phyloP scores from a whole-genome alignment of 2,113 vertebrate genomes.

The Promerops cafer region DNA sequence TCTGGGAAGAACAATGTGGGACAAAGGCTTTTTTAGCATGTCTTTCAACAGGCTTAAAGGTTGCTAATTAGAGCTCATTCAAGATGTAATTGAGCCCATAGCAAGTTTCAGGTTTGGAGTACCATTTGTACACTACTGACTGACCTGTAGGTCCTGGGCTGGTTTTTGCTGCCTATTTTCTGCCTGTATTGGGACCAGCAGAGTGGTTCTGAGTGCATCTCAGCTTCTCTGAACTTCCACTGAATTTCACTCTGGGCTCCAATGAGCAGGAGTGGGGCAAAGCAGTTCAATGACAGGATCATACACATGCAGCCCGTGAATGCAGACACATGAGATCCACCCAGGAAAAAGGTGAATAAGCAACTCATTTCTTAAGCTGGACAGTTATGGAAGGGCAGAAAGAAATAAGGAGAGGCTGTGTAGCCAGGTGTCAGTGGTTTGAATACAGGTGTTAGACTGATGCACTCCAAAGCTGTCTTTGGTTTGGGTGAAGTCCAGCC shows the following conservation, averaged over 20 bases:
- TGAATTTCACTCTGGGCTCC: not conserved
- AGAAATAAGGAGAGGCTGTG: not conserved
- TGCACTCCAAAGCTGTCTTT: not conserved
- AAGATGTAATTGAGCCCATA: not conserved
- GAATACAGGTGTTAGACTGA: not conserved
- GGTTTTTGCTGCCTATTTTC: not conserved
- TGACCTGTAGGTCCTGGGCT: not conserved
- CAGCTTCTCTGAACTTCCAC: not conserved
- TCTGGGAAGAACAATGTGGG: not conserved
- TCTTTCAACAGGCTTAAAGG: not conserved
- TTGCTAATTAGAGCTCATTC: not conserved
- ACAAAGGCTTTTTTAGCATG: not conserved
- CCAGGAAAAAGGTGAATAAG: not conserved
- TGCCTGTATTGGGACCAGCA: not conserved
- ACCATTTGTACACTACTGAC: not conserved
- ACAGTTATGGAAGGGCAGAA: not conserved
- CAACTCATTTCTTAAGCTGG: not conserved
- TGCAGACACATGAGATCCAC: not conserved
- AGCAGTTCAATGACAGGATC: not conserved
- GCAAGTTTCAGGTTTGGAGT: not conserved
- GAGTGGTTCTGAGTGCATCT: not conserved
- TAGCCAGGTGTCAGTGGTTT: not conserved
- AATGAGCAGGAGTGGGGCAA: not conserved
- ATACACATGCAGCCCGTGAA: rapidly evolving
- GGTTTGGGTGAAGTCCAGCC: not conserved